These are phyloP conservation scores for Crocodylus rhombifer DNA, from an alignment of 2,797 vertebrate species.

Conservation along the genomic window DNA sequence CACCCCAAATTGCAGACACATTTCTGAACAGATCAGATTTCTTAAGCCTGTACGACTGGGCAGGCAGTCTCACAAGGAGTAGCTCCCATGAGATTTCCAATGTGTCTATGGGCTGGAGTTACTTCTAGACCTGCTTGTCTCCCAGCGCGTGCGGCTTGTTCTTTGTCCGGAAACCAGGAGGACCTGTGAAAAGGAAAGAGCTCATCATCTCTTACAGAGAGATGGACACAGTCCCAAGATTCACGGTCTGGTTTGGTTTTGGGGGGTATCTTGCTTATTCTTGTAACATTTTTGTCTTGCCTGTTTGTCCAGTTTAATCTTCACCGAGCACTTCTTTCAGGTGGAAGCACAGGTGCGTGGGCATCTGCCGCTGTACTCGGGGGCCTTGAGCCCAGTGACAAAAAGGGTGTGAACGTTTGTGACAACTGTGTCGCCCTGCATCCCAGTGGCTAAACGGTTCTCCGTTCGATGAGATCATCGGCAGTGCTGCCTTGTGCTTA, in stretches of 20 bases:
- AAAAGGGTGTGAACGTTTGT: accelerated
- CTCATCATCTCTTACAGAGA: too few relatives aligned
- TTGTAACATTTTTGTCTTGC: neutral
- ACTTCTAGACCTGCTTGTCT: neutral
- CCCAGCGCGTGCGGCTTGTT: neutral
- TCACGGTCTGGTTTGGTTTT: neutral
- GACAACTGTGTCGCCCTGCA: neutral
- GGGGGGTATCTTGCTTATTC: neutral
- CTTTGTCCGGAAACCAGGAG: neutral
- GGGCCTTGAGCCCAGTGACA: neutral
- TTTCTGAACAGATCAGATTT: neutral
- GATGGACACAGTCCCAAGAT: accelerated
- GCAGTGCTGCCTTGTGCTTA: neutral
- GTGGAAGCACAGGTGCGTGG: neutral
- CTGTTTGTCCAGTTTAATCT: neutral
- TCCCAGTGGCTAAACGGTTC: neutral
- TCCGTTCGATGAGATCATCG: neutral
- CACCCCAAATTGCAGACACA: neutral
- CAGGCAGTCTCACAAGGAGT: neutral
- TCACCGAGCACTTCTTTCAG: neutral
- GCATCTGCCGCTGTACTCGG: neutral
- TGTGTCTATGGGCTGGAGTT: neutral
- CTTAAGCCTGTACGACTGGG: neutral
- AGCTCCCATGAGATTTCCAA: neutral
- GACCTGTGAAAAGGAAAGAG: neutral